These are phyloP conservation scores for Phenganax subtilis DNA, from an alignment of 92 coral and sea anemone genomes.

Conservation along the genomic window DNA sequence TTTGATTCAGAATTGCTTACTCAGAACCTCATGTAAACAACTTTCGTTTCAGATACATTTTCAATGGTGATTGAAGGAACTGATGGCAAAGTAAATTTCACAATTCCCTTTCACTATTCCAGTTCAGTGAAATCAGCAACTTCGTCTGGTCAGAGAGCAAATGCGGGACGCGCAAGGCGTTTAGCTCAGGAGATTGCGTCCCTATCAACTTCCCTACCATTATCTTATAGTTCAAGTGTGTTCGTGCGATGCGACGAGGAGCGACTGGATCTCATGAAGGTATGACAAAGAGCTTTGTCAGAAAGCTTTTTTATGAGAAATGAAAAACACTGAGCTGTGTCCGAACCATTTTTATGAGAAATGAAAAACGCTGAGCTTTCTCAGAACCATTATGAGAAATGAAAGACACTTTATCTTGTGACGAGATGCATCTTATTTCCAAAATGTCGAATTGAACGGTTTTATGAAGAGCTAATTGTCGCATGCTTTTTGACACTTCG, in stretches of 20 bases:
- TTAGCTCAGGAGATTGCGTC: constrained; percentile 98
- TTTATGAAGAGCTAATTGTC: no score
- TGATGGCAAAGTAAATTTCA: constrained; percentile 66
- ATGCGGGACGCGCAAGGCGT: constrained; percentile 89
- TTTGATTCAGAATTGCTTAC: neutral
- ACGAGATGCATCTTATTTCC: no score
- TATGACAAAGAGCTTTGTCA: constrained; percentile 11
- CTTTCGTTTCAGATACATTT: constrained; percentile 60
- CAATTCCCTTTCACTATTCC: constrained; percentile 80
- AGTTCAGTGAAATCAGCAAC: constrained; percentile 86
- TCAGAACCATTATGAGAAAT: neutral
- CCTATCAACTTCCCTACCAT: constrained; percentile 92
- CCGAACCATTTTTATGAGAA: neutral
- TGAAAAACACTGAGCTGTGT: neutral
- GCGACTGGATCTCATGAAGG: constrained; percentile 98
- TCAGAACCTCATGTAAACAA: neutral
- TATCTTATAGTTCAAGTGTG: constrained; percentile 92
- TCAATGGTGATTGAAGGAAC: constrained; percentile 74
- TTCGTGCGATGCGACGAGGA: constrained; percentile 96
- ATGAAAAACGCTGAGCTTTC: neutral
- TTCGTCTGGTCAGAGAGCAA: constrained; percentile 68
- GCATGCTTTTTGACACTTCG: no score
- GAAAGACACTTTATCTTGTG: neutral
- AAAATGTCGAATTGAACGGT: no score
- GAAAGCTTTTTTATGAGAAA: neutral